Conservation (phyloP, 2,113 vertebrate species). For the Macquaria australasica region DNA sequence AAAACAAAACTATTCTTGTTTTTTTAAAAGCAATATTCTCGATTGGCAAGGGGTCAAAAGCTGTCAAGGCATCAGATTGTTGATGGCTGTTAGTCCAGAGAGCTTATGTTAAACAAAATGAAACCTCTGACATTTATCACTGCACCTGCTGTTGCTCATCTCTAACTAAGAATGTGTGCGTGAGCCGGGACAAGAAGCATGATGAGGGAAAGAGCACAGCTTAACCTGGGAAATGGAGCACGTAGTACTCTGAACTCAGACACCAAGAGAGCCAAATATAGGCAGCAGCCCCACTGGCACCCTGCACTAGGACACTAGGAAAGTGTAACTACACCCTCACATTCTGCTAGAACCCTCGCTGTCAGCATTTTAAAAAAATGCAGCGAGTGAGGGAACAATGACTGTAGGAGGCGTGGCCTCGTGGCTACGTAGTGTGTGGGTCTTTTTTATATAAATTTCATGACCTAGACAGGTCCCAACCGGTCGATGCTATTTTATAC, state of each 20-base stretch:
- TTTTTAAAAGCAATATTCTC: not conserved
- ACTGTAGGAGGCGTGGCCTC: too few species aligned
- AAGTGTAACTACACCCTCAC: too few species aligned
- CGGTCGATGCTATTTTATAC: too few species aligned
- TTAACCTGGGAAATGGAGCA: constrained; percentile 73
- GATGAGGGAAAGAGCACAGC: constrained; percentile 45
- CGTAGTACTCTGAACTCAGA: constrained; percentile 47
- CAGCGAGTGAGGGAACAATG: too few species aligned
- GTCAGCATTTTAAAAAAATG: too few species aligned
- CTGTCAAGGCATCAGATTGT: not conserved
- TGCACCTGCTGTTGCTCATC: constrained; percentile 54
- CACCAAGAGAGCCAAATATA: constrained; percentile 66
- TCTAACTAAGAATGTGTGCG: constrained; percentile 31
- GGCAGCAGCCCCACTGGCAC: constrained; percentile 15
- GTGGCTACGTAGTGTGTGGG: too few species aligned
- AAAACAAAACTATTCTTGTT: not conserved
- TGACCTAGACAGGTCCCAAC: too few species aligned
- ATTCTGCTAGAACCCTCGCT: too few species aligned
- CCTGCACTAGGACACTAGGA: not conserved
- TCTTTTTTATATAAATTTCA: too few species aligned
- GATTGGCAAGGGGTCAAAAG: not conserved
- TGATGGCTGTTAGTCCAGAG: not conserved
- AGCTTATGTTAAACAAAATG: not conserved
- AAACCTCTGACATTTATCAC: constrained; percentile 31
- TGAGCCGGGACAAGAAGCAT: constrained; percentile 35